Evolutionary conservation across 1,140 invertebrate species (phyloP), one percentile per base, ranked within the genome.

Genomic region (Bemisia tabaci): DNA sequence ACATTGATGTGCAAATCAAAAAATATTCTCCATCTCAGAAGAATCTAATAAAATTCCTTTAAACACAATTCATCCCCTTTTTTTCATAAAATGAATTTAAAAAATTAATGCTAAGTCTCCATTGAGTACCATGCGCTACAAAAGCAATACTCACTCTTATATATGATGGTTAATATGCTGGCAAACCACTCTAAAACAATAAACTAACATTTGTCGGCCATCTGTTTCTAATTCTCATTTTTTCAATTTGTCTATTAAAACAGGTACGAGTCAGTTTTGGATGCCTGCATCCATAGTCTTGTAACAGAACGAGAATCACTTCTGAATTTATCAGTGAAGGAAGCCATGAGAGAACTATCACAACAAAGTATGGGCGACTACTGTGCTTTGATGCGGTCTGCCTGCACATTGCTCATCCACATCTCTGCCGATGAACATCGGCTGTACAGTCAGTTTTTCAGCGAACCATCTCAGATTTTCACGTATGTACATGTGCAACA

Each of bases 401-500:
- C 92, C 0, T 94, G 91, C 79, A 87, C 92, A 1, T 87, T 97
- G 72, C 81, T 95, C 11, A 83, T 97, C 21, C 92, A 95, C 76
- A 86, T 95, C 0, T 94, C 92, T 70, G 87, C 94, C 73, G 94
- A 98, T 78, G 95, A 97, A 75, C 86, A 92, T 72, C 85, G 89
- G 70, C 79, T 97, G 2, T 97, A 90, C 77, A 84, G 86, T 67
- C 91, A 96, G 75, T 96, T 97, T 74, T 97, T 97, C 70, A 81
- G 81, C 0, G 81, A 85, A 58, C 73, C 82, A 1, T 87, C 87
- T 0, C 71, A 76, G 2, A 81, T 85, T 26, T 75, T 94, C 59
- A 83, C 84, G 87, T 90, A 48, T 9, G 33, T 17, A 17, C 33
- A 9, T 48, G 33, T n/a, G n/a, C n/a, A n/a, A n/a, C n/a, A n/a